Conservation (phyloP, 2,113 vertebrate species). For the Crotalus helleri region DNA sequence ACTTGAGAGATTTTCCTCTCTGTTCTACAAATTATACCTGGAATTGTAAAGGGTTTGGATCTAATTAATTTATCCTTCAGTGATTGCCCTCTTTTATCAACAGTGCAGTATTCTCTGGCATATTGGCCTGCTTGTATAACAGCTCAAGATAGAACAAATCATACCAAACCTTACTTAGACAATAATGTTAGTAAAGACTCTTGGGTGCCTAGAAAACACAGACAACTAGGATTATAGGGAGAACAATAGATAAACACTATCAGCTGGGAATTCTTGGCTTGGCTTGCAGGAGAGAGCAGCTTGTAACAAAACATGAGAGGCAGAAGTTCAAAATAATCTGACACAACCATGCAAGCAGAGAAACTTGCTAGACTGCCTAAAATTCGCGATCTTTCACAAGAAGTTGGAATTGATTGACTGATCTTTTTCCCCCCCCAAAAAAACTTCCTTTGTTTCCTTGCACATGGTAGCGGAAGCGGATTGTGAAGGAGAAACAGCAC, state of each 20-base stretch:
- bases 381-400: too few species aligned
- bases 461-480: too few species aligned
- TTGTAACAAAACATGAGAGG: background rate
- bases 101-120: background rate
- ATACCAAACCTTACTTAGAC: conserved; percentile 6
- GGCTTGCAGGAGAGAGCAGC: background rate
- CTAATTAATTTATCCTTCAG: background rate
- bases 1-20: background rate
- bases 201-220: conserved; percentile 4
- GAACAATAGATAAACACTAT: conserved; percentile 14
- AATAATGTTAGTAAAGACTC: conserved; percentile 3
- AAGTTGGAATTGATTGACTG: too few species aligned
- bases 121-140: background rate
- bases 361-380: background rate
- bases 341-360: background rate
- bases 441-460: too few species aligned
- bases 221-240: conserved; percentile 25
- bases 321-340: background rate
- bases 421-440: too few species aligned
- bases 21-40: background rate
- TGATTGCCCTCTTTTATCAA: background rate
- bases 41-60: background rate
- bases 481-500: too few species aligned
- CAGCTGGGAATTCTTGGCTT: background rate
- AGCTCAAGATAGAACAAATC: background rate